Base-by-base conservation (phyloP, 2,113 vertebrate species). In the Marmota monax region DNA sequence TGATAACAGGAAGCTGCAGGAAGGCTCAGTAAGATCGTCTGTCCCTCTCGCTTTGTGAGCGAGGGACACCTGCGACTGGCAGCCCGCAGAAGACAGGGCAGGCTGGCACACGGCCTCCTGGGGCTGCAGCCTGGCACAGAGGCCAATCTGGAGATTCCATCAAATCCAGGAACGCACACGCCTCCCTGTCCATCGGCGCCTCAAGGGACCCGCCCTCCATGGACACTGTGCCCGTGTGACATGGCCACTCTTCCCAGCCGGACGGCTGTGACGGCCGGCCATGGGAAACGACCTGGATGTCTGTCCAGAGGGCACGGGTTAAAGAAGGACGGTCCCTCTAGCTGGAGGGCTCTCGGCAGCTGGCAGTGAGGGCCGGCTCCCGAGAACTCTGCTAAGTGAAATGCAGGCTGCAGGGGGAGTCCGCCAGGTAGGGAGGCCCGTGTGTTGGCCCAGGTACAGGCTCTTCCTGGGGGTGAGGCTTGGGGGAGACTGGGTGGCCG, bases 21-120 rank as follows among this genome's bases (percentile, higher is more conserved):
- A 10, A 61, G 27, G 51, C 65, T 32, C 86, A 42, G 0, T 6
- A 39, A 39, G 76, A 48, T 23, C 20, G 29, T 45, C 34, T 27
- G 45, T 39, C n/a, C 34, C 39, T 32, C 5, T 61, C 48, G 5
- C 42, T 7, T 25, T 0, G 51, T 4, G 11, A 32, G 51, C 29
- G 23, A 17, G 0, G 0, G 74, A 84, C 10, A 4, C 6, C 2
- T 1, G 0, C 6, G 5, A 53, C 39, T 11, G 34, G 84, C 42
- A 14, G 56, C 1, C 7, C 1, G 32, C 0, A 0, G n/a, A 92
- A 42, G 48, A 27, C 18, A 56, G 4, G 34, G 77, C 4, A 0
- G 0, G 22, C 32, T 4, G 0, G 0, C 37, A 58, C n/a, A 18
- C 4, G 6, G 48, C 29, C 17, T 63, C 0, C 1, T 5, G 39